phyloP scores from a whole-genome alignment of 2,113 vertebrate genomes.

The Dasyornis broadbenti region DNA sequence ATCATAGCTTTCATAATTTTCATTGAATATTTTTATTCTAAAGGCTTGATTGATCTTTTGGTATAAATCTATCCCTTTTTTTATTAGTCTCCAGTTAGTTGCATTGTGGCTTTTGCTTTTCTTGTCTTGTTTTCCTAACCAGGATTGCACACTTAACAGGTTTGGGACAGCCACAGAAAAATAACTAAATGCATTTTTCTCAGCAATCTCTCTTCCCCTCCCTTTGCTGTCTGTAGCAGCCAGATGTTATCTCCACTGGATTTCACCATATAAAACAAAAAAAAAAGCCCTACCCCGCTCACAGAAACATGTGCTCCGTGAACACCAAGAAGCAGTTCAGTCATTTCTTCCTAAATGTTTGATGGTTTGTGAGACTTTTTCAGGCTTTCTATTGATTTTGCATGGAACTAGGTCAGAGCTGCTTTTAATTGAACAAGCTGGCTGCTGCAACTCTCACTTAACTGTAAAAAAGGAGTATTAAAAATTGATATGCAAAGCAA shows the following conservation, averaged over 20 bases:
- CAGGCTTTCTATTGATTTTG: conserved; percentile 59
- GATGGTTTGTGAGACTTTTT: background rate
- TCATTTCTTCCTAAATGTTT: conserved; percentile 17
- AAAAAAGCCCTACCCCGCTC: background rate
- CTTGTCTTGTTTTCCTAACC: background rate
- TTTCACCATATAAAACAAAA: background rate
- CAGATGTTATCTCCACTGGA: background rate
- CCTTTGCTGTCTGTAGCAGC: background rate
- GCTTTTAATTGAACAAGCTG: conserved; percentile 59
- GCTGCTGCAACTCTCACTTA: conserved; percentile 53
- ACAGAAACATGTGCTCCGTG: background rate
- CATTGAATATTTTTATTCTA: background rate
- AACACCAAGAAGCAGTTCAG: background rate
- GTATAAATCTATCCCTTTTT: background rate
- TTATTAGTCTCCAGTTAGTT: background rate
- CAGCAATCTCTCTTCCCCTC: background rate
- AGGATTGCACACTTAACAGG: background rate
- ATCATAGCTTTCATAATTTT: background rate
- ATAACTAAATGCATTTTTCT: background rate
- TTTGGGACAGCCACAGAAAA: background rate
- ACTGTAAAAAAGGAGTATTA: conserved; percentile 61
- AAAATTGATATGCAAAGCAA: conserved; percentile 71
- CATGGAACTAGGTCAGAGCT: conserved; percentile 70
- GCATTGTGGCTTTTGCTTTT: background rate
- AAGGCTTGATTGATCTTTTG: background rate